phyloP scores from a whole-genome alignment of 2,888 invertebrate species.

The Pyralis farinalis region DNA sequence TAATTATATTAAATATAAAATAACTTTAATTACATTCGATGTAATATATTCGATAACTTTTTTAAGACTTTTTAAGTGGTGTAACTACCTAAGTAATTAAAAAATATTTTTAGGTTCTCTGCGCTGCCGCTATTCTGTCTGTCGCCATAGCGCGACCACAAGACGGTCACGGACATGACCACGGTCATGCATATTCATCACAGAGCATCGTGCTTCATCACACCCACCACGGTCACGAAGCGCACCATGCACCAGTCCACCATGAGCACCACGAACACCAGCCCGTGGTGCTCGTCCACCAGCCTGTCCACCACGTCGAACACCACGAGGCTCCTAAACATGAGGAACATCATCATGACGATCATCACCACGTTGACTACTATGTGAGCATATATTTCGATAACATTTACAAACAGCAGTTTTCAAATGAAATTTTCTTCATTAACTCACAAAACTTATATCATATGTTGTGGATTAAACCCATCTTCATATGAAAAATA shows the following conservation, averaged over 20 bases:
- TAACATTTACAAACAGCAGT: too few species aligned
- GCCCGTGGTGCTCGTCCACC: conserved; percentile 16
- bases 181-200: conserved; percentile 33
- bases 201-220: conserved; percentile 18
- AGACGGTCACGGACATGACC: conserved; percentile 18
- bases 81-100: too few species aligned
- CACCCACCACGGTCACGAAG: conserved; percentile 11
- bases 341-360: conserved; percentile 21
- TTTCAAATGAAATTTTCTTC: too few species aligned
- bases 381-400: conserved; percentile 39
- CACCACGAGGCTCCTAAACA: conserved; percentile 23
- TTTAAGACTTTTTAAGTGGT: too few species aligned
- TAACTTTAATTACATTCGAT: too few species aligned
- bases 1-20: too few species aligned
- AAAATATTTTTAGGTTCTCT: conserved; percentile 30
- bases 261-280: conserved; percentile 33
- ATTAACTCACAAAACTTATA: too few species aligned
- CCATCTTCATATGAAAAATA: too few species aligned
- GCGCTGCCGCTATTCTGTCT: conserved; percentile 17
- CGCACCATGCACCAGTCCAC: conserved; percentile 16
- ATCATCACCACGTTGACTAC: conserved; percentile 32
- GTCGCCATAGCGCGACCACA: conserved; percentile 20
- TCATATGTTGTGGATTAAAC: too few species aligned
- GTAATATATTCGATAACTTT: too few species aligned
- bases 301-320: conserved; percentile 6